phyloP scores from a whole-genome alignment of 1,140 invertebrate genomes.

The Drosophila saltans region DNA sequence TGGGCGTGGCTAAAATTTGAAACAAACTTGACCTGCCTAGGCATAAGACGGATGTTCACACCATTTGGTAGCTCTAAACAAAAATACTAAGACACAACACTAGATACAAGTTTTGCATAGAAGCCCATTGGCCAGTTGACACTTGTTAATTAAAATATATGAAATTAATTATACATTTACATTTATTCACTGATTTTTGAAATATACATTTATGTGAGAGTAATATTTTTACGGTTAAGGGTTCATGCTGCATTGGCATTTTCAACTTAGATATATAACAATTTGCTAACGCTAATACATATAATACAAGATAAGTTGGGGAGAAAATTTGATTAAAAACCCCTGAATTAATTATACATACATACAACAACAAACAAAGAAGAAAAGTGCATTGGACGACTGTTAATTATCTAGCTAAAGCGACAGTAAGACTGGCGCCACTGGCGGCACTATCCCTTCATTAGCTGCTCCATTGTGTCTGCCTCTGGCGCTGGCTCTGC shows the following conservation, averaged over 20 bases:
- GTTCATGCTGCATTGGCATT: too few relatives aligned
- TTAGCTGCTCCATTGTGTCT: conserved; percentile 30
- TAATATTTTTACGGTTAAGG: too few relatives aligned
- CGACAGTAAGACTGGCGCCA: conserved; percentile 34
- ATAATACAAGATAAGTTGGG: too few relatives aligned
- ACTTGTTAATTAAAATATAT: conserved; percentile 77
- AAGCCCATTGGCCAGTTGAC: conserved; percentile 52
- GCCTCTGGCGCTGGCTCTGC: background rate
- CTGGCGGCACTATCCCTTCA: conserved; percentile 25
- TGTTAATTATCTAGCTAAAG: conserved; percentile 34
- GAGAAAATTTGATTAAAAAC: too few relatives aligned
- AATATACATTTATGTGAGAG: too few relatives aligned
- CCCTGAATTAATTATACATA: conserved; percentile 42
- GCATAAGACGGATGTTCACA: too few relatives aligned
- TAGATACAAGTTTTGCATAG: conserved; percentile 56
- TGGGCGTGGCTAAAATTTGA: too few relatives aligned
- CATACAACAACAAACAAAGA: conserved; percentile 16
- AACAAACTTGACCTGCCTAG: too few relatives aligned
- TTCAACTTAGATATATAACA: too few relatives aligned
- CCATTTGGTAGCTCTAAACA: background rate
- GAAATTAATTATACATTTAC: conserved; percentile 53
- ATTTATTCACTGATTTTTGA: too few relatives aligned
- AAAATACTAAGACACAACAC: background rate
- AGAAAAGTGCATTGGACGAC: conserved; percentile 4
- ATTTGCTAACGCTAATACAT: too few relatives aligned